These are phyloP conservation scores for Cyclophora punctaria DNA, from an alignment of 2,888 invertebrate genomes.

Conservation along the genomic window DNA sequence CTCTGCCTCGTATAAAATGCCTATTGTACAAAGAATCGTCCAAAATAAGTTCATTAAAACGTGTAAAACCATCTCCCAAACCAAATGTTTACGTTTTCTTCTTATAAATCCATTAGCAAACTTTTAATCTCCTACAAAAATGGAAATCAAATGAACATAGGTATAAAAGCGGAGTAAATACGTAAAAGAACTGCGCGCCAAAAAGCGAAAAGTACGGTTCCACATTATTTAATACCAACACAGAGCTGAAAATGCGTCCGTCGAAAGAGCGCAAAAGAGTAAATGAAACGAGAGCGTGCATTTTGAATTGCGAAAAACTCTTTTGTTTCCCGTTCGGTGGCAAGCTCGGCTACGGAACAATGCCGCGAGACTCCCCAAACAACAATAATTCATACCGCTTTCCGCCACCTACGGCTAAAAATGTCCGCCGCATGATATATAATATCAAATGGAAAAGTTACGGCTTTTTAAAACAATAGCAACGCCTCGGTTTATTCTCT, in stretches of 20 bases:
- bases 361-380: slow-evolving; percentile 67
- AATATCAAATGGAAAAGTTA: slow-evolving; percentile 71
- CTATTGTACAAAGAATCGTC: too few species aligned
- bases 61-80: too few species aligned
- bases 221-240: slow-evolving; percentile 64
- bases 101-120: slow-evolving; percentile 4
- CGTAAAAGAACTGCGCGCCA: slow-evolving; percentile 34
- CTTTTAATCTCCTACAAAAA: slow-evolving; percentile 18
- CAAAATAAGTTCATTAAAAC: too few species aligned
- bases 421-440: slow-evolving; percentile 72
- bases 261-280: slow-evolving; percentile 70
- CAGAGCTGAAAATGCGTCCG: slow-evolving; percentile 67
- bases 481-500: slow-evolving; percentile 42
- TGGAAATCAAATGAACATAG: slow-evolving; percentile 28
- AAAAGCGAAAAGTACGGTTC: slow-evolving; percentile 59
- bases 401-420: slow-evolving; percentile 75
- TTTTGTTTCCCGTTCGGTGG: slow-evolving; percentile 64
- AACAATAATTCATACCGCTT: slow-evolving; percentile 74
- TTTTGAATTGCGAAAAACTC: slow-evolving; percentile 72
- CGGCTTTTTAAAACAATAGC: slow-evolving; percentile 70
- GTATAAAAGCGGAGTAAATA: slow-evolving; percentile 24
- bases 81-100: neutral
- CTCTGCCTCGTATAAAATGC: too few species aligned
- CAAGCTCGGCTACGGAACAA: slow-evolving; percentile 62
- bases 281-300: slow-evolving; percentile 73